Evolutionary conservation across 1,140 invertebrate species (phyloP), one percentile per base, ranked within the genome.

Genomic region (Dermatophagoides farinae): DNA sequence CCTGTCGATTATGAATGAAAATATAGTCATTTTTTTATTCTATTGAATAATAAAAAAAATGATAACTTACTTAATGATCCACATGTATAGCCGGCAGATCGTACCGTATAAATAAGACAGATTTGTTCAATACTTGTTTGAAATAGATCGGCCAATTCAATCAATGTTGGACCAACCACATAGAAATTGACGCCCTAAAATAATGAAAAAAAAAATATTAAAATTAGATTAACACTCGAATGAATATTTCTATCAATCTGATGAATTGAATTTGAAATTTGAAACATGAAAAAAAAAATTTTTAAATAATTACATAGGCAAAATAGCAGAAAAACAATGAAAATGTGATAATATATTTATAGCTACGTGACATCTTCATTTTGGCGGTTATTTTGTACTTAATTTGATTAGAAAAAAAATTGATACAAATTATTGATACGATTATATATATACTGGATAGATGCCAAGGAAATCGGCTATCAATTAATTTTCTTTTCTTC

Each of bases 301-400:
- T 57, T 51, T 22, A 46, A 5, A 58, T n/a, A 60, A 44, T 31
- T 60, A 46, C 58, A 47, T 60, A 60, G 6, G 44, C 43, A 25
- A 60, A 60, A 37, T 60, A 60, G 22, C 58, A 60, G 46, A 50
- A 60, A 22, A 60, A 60, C 10, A 60, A 22, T 49, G 58, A 51
- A 60, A 60, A 60, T 37, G 58, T 60, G 14, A 47, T 18, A 9
- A 60, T n/a, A 60, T 60, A 60, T 60, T 60, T 60, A n/a, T 47
- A 6, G 9, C 10, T 60, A 16, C 11, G n/a, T 10, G 58, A 38
- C 58, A 60, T 60, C 9, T 18, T 58, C 31, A 31, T 12, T 22
- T 51, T 20, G 18, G 18, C 18, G 49, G 12, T 23, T 46, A 5
- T 20, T n/a, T 46, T 46, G 2, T 46, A 1, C 2, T 46, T 31